Conservation (phyloP, 2,888 invertebrate species). For the Caenorhabditis becei region DNA sequence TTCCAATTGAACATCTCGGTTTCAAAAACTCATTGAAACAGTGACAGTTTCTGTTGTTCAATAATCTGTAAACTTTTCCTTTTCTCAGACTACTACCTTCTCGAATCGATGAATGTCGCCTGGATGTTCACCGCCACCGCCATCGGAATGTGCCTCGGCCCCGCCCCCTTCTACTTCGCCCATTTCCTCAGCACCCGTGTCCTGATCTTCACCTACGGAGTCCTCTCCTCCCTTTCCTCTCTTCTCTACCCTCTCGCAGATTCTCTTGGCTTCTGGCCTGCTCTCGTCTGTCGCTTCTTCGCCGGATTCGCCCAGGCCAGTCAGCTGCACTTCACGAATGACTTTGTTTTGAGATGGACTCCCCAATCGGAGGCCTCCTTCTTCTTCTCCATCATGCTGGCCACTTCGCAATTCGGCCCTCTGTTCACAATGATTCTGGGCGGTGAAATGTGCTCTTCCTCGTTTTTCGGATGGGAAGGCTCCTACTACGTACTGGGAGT, state of each 20-base stretch:
- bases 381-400: constrained; percentile 67
- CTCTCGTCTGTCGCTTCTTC: constrained; percentile 61
- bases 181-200: constrained; percentile 50
- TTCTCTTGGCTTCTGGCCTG: constrained; percentile 65
- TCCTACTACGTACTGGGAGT: constrained; percentile 64
- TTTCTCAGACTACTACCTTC: constrained; percentile 66
- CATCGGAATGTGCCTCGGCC: constrained; percentile 68
- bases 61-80: too few species aligned
- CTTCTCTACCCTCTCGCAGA: constrained; percentile 63
- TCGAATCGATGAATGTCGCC: constrained; percentile 61
- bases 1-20: too few species aligned
- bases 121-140: constrained; percentile 72
- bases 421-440: constrained; percentile 68
- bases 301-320: constrained; percentile 65
- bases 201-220: constrained; percentile 57
- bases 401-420: constrained; percentile 67
- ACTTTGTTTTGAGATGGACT: constrained; percentile 65
- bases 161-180: constrained; percentile 63
- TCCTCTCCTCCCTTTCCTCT: constrained; percentile 54
- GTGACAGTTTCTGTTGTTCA: too few species aligned
- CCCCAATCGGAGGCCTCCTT: constrained; percentile 61
- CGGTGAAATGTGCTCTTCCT: constrained; percentile 69
- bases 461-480: constrained; percentile 63
- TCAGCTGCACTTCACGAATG: constrained; percentile 67
- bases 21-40: constrained; percentile 3